These are phyloP conservation scores for Agelastica alni DNA, from an alignment of 2,888 invertebrate genomes.

Conservation along the genomic window DNA sequence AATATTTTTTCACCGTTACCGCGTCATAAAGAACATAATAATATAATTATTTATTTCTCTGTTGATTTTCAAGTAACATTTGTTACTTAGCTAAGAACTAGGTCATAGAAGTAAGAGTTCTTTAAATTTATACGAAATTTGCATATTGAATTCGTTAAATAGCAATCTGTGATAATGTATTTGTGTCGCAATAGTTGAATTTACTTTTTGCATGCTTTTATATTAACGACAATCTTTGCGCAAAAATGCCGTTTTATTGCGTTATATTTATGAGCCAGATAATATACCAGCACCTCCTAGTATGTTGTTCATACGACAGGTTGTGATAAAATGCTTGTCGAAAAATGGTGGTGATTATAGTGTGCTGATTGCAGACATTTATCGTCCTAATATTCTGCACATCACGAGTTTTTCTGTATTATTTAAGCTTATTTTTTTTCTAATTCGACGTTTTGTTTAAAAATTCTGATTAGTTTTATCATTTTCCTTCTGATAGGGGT, in stretches of 20 bases:
- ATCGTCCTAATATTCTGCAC: background rate
- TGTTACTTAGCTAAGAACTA: slow-evolving; percentile 30
- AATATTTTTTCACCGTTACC: background rate
- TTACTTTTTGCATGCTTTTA: slow-evolving; percentile 31
- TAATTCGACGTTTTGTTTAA: no score
- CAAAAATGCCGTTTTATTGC: slow-evolving; percentile 13
- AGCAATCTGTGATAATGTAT: slow-evolving; percentile 27
- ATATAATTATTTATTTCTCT: background rate
- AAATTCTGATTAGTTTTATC: no score
- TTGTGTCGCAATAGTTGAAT: slow-evolving; percentile 37
- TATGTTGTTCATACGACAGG: slow-evolving; percentile 10
- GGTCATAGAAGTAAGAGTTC: slow-evolving; percentile 42
- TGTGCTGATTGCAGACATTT: background rate
- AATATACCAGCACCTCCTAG: background rate
- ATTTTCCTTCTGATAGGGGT: no score
- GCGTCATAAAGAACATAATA: background rate
- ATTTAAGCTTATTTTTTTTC: no score
- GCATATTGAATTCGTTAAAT: slow-evolving; percentile 30
- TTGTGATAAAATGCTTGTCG: slow-evolving; percentile 6
- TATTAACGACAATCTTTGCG: slow-evolving; percentile 1
- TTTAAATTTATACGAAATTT: slow-evolving; percentile 36
- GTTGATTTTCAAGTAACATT: slow-evolving; percentile 1
- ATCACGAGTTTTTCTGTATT: background rate
- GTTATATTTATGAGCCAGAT: slow-evolving; percentile 12
- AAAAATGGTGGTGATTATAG: background rate